Evolutionary conservation across 2,888 invertebrate genomes (phyloP).

Genomic region (Lochmaea crataegi): DNA sequence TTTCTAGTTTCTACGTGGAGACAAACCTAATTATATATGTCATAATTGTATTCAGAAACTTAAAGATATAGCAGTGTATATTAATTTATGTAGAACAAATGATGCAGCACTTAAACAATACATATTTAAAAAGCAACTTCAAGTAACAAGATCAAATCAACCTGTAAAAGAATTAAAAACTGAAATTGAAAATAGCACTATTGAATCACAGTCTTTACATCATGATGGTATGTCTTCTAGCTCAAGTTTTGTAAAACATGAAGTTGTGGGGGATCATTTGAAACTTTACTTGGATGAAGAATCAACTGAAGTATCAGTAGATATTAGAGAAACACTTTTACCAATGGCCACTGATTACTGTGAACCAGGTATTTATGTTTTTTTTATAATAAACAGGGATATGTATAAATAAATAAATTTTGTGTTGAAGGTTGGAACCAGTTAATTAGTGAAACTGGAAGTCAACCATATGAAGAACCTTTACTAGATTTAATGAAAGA

Average conservation of each 20-base stretch:
- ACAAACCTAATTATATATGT: constrained; percentile 13
- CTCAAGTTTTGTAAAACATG: constrained; percentile 3
- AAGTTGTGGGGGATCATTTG: constrained; percentile 4
- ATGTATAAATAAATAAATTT: not conserved
- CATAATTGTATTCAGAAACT: constrained; percentile 11
- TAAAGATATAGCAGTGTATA: constrained; percentile 8
- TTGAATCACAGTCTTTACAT: not conserved
- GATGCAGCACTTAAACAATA: constrained; percentile 11
- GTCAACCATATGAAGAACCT: constrained; percentile 7
- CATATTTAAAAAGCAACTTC: constrained; percentile 4
- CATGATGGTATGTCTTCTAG: not conserved
- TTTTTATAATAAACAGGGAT: not conserved
- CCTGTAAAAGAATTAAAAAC: not conserved
- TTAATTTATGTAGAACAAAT: constrained; percentile 15
- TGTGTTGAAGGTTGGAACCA: constrained; percentile 9
- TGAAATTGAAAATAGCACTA: not conserved
- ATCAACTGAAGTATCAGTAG: constrained; percentile 6
- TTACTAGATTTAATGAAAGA: constrained; percentile 6
- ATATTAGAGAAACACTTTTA: constrained; percentile 8
- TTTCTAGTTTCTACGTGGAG: not conserved
- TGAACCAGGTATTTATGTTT: constrained; percentile 1
- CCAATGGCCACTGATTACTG: not conserved
- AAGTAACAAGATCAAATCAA: not conserved
- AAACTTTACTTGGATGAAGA: constrained; percentile 5
- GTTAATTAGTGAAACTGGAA: not conserved